Conservation (phyloP, 2,888 invertebrate genomes). For the Stenoptilia bipunctidactyla region DNA sequence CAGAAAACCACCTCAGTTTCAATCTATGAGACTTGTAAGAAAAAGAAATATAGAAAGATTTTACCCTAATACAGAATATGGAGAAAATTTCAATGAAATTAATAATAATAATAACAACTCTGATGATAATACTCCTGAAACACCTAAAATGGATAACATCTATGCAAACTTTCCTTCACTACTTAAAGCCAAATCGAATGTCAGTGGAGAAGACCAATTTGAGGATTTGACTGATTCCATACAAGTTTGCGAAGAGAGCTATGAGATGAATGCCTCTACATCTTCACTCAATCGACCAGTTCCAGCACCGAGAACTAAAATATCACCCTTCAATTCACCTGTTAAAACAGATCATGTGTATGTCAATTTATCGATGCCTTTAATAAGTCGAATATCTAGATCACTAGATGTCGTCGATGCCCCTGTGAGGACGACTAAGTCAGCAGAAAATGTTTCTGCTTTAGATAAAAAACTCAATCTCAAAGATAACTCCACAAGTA, state of each 20-base stretch:
- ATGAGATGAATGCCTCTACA: conserved; percentile 36
- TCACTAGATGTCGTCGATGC: conserved; percentile 45
- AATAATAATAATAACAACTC: conserved; percentile 48
- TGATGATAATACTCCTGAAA: background rate
- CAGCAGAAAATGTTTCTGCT: conserved; percentile 43
- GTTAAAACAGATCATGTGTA: conserved; percentile 68
- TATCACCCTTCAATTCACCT: conserved; percentile 42
- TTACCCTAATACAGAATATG: conserved; percentile 61
- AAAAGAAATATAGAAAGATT: conserved; percentile 63
- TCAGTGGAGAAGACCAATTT: conserved; percentile 61
- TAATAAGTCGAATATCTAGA: conserved; percentile 37
- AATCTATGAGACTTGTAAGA: conserved; percentile 57
- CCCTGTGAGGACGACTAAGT: conserved; percentile 43
- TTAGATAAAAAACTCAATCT: conserved; percentile 15
- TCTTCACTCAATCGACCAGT: conserved; percentile 67
- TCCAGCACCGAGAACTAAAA: conserved; percentile 71
- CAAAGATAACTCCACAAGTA: conserved; percentile 10
- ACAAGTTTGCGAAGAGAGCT: conserved; percentile 72
- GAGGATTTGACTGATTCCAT: conserved; percentile 78
- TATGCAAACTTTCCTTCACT: conserved; percentile 59
- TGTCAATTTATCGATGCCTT: conserved; percentile 69
- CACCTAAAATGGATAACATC: conserved; percentile 29
- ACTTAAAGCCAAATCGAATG: conserved; percentile 38
- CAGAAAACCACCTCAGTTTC: conserved; percentile 48
- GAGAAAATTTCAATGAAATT: conserved; percentile 59